Conservation (phyloP, 2,888 invertebrate genomes). For the Melikaiella ostensackeni region DNA sequence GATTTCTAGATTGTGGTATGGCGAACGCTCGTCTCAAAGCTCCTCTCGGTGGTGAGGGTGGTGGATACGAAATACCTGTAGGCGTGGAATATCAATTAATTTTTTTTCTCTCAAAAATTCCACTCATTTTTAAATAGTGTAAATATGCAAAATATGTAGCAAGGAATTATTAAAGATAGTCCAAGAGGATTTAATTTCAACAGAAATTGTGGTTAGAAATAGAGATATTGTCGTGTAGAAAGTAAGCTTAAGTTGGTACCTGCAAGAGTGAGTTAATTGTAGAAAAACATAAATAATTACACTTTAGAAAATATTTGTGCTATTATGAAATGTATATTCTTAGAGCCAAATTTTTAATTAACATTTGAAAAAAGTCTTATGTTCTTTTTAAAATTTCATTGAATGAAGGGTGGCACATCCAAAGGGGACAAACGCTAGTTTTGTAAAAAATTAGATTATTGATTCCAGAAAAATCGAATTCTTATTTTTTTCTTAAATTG, state of each 20-base stretch:
- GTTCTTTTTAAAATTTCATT: too few species aligned
- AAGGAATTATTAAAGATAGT: neutral
- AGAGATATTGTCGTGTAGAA: neutral
- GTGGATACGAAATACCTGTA: slow-evolving; percentile 88
- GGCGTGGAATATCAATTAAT: slow-evolving; percentile 7
- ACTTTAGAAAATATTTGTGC: too few species aligned
- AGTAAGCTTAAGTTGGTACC: neutral
- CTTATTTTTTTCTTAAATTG: too few species aligned
- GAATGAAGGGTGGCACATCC: too few species aligned
- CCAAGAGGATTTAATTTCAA: too few species aligned
- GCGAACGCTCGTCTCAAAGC: slow-evolving; percentile 80
- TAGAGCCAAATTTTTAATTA: too few species aligned
- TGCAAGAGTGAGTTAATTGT: neutral
- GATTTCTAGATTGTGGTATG: slow-evolving; percentile 85
- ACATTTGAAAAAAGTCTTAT: too few species aligned
- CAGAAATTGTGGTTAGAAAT: neutral
- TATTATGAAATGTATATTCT: too few species aligned
- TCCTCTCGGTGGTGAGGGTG: slow-evolving; percentile 84
- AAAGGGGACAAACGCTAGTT: too few species aligned
- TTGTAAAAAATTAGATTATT: too few species aligned
- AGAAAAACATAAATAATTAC: neutral
- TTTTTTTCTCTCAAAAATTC: slow-evolving; percentile 10
- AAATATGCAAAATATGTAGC: neutral
- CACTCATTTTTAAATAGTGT: slow-evolving; percentile 3
- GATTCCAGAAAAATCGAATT: too few species aligned